phyloP scores from a whole-genome alignment of 2,888 invertebrate species.

The Laspeyria flexula region DNA sequence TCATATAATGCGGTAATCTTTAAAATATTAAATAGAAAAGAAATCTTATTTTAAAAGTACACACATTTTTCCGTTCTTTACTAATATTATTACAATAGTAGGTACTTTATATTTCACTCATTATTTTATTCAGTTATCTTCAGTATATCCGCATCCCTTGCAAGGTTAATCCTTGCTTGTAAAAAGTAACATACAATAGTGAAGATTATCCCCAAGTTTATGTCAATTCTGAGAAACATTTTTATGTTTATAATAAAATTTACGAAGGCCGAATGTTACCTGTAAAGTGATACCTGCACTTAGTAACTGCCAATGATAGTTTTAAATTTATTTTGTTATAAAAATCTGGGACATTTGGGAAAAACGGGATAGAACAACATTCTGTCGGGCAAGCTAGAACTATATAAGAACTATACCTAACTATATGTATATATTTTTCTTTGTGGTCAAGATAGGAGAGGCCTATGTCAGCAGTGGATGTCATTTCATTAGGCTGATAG shows the following conservation, averaged over 20 bases:
- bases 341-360: no score
- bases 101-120: not conserved
- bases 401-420: no score
- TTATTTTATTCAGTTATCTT: not conserved
- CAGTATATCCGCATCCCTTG: not conserved
- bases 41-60: not conserved
- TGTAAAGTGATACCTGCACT: not conserved
- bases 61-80: not conserved
- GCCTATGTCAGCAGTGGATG: no score
- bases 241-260: not conserved
- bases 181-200: not conserved
- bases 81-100: not conserved
- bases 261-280: not conserved
- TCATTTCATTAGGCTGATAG: no score
- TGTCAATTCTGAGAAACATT: not conserved
- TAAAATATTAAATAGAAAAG: not conserved
- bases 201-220: not conserved
- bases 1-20: no score
- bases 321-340: no score
- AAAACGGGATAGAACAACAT: no score
- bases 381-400: no score
- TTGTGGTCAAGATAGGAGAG: no score
- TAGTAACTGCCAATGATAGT: not conserved
- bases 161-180: not conserved
- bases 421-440: no score